phyloP scores from a whole-genome alignment of 2,113 vertebrate genomes.

The Halcyon malimbica region DNA sequence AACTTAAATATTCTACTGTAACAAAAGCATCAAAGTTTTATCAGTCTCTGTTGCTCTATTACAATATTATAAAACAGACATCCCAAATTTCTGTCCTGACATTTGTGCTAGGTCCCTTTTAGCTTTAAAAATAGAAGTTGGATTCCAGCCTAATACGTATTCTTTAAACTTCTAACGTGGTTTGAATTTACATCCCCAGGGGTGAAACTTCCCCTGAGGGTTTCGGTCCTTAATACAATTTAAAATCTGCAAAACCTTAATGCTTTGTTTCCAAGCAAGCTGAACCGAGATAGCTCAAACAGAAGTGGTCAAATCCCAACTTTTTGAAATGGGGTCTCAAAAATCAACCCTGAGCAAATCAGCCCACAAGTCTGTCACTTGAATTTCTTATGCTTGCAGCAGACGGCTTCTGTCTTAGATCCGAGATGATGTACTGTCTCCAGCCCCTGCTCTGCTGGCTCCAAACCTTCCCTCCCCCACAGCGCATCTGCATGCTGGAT shows the following conservation, averaged over 20 bases:
- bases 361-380: not conserved
- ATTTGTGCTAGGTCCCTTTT: not conserved
- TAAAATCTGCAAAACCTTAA: not conserved
- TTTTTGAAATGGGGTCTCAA: not conserved
- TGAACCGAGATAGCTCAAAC: not conserved
- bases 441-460: not conserved
- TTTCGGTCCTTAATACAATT: not conserved
- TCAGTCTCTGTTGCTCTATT: not conserved
- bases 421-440: not conserved
- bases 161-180: not conserved
- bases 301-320: not conserved
- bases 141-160: not conserved
- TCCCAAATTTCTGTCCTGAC: not conserved
- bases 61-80: not conserved
- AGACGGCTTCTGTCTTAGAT: not conserved
- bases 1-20: not conserved
- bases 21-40: not conserved
- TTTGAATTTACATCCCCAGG: not conserved
- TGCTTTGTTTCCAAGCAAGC: not conserved
- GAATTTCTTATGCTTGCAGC: not conserved
- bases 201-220: not conserved
- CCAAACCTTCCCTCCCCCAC: not conserved
- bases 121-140: not conserved
- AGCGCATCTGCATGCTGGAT: not conserved
- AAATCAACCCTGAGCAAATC: not conserved